Conservation (phyloP, 2,113 vertebrate genomes). For the Corythoichthys intestinalis region DNA sequence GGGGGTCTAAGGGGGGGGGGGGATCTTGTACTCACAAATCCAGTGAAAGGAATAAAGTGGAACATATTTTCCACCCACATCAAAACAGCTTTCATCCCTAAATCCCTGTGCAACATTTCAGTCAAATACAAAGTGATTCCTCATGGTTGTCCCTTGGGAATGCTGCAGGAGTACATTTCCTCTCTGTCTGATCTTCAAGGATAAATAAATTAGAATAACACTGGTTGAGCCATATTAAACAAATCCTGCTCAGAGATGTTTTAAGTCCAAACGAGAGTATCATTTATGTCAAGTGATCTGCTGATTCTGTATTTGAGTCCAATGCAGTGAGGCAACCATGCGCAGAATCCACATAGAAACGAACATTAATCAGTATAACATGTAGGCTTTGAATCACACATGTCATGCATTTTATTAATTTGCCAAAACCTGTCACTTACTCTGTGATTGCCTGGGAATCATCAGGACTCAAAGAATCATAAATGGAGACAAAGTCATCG, state of each 20-base stretch:
- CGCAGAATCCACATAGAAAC: not conserved
- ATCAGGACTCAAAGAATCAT: conserved; percentile 73
- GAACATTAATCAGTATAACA: not conserved
- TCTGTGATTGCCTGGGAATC: conserved; percentile 65
- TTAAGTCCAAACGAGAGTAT: conserved; percentile 15
- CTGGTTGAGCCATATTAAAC: conserved; percentile 32
- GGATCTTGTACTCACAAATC: conserved; percentile 44
- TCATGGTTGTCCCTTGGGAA: conserved; percentile 31
- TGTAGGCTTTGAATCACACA: not conserved
- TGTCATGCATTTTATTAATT: not conserved
- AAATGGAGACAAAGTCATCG: conserved; percentile 71
- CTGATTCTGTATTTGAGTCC: not conserved
- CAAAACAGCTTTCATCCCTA: conserved; percentile 38
- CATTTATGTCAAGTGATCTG: conserved; percentile 12
- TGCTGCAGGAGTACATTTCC: conserved; percentile 15
- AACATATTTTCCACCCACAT: conserved; percentile 53
- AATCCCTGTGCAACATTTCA: conserved; percentile 42
- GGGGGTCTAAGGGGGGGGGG: not conserved
- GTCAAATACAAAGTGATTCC: conserved; percentile 48
- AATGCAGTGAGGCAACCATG: not conserved
- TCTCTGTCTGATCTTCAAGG: conserved; percentile 33
- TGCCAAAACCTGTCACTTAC: conserved; percentile 55
- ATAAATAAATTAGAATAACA: conserved; percentile 47
- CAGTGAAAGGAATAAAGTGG: conserved; percentile 43
- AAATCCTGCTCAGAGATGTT: conserved; percentile 24